Conservation (phyloP, 2,888 invertebrate species). For the Linyphia triangularis region DNA sequence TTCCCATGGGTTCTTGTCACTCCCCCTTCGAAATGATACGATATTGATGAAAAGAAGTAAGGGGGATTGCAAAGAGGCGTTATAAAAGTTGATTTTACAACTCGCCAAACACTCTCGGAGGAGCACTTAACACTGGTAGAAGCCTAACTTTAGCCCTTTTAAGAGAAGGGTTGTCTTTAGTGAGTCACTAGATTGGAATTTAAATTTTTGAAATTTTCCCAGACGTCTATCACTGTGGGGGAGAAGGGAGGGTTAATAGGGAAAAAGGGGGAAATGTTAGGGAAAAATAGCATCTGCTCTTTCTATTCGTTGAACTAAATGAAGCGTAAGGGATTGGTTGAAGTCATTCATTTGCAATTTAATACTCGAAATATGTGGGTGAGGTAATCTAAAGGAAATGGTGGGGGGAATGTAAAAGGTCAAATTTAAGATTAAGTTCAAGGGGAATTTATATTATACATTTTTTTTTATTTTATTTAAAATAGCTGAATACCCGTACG, state of each 20-base stretch:
- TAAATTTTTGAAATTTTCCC: constrained; percentile 1
- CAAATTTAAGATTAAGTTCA: neutral
- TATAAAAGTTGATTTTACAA: neutral
- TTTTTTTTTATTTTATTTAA: no score
- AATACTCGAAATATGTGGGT: neutral
- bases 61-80: neutral
- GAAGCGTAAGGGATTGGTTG: neutral
- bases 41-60: neutral
- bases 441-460: no score
- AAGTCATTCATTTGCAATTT: neutral
- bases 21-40: neutral
- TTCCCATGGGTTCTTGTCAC: neutral
- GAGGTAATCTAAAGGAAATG: no score
- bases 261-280: neutral
- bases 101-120: neutral
- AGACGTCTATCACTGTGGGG: neutral
- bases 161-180: no score
- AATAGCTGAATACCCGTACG: no score
- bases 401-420: neutral
- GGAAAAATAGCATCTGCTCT: neutral
- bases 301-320: neutral
- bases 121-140: neutral
- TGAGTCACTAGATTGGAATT: constrained; percentile 22
- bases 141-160: neutral
- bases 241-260: neutral